These are phyloP conservation scores for Kryptolebias ocellatus DNA, from an alignment of 2,797 vertebrate species.

Conservation along the genomic window DNA sequence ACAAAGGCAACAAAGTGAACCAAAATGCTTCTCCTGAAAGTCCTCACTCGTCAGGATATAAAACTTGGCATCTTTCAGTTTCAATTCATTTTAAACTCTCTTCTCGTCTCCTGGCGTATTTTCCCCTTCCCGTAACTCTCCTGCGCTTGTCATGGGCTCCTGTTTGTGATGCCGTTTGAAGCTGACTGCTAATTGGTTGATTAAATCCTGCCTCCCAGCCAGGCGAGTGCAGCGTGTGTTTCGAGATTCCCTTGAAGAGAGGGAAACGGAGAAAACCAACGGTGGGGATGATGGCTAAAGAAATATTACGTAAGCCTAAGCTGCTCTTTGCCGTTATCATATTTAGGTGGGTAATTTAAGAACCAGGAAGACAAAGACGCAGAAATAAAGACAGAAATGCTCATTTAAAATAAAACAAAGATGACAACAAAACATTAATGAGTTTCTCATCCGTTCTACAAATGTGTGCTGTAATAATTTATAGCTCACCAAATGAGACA, in stretches of 20 bases:
- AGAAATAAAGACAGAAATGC: not conserved
- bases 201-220: conserved; percentile 65
- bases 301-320: conserved; percentile 41
- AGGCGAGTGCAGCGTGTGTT: conserved; percentile 32
- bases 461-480: conserved; percentile 30
- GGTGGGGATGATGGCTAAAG: conserved; percentile 4
- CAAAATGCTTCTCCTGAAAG: not conserved
- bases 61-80: conserved; percentile 6
- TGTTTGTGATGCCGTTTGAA: conserved; percentile 44
- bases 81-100: conserved; percentile 21
- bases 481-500: conserved; percentile 17
- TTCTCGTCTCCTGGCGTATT: conserved; percentile 12
- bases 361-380: conserved; percentile 7
- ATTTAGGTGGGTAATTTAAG: conserved; percentile 14
- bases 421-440: conserved; percentile 16
- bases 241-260: conserved; percentile 39
- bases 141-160: not conserved
- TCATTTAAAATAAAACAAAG: not conserved
- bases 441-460: conserved; percentile 29
- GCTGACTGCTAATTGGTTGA: conserved; percentile 64
- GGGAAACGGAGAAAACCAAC: conserved; percentile 17
- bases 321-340: conserved; percentile 19
- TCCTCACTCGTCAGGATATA: too few species aligned
- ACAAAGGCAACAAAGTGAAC: not conserved
- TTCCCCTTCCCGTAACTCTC: conserved; percentile 18